These are phyloP conservation scores for Schizotus pectinicornis DNA, from an alignment of 2,888 invertebrate genomes.

Conservation along the genomic window DNA sequence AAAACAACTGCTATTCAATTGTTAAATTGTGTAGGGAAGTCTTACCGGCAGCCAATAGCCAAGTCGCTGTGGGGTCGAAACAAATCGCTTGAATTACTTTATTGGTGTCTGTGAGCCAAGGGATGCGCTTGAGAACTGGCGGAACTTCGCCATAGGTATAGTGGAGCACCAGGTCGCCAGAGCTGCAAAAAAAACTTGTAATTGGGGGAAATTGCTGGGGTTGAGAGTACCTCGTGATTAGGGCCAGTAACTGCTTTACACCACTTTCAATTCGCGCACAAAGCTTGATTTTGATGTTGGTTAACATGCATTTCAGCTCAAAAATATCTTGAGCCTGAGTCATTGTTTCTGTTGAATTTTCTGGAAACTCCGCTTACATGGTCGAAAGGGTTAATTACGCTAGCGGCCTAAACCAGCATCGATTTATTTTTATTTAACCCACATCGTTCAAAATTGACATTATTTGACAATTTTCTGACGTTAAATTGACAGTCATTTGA, in stretches of 20 bases:
- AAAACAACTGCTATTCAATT: conserved; percentile 34
- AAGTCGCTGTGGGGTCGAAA: conserved; percentile 83
- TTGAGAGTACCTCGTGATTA: conserved; percentile 48
- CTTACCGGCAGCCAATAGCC: conserved; percentile 71
- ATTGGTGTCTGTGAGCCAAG: conserved; percentile 54
- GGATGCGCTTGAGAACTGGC: conserved; percentile 53
- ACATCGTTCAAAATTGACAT: neutral
- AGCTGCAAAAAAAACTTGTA: conserved; percentile 40
- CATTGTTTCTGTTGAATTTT: neutral
- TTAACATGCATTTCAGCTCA: conserved; percentile 53
- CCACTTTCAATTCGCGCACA: conserved; percentile 56
- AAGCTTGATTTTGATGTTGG: conserved; percentile 54
- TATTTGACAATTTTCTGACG: neutral
- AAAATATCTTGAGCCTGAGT: conserved; percentile 50
- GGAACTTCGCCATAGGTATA: conserved; percentile 56
- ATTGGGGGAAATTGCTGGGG: neutral
- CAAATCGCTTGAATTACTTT: conserved; percentile 72
- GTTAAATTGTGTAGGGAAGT: neutral
- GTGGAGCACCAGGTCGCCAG: conserved; percentile 54
- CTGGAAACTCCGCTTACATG: neutral
- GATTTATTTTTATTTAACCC: neutral
- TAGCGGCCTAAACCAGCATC: too few relatives aligned
- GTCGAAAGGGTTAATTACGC: neutral
- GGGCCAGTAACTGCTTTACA: conserved; percentile 55
- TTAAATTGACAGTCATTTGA: neutral